Conservation (phyloP, 2,113 vertebrate species). For the Aplodontia rufa region DNA sequence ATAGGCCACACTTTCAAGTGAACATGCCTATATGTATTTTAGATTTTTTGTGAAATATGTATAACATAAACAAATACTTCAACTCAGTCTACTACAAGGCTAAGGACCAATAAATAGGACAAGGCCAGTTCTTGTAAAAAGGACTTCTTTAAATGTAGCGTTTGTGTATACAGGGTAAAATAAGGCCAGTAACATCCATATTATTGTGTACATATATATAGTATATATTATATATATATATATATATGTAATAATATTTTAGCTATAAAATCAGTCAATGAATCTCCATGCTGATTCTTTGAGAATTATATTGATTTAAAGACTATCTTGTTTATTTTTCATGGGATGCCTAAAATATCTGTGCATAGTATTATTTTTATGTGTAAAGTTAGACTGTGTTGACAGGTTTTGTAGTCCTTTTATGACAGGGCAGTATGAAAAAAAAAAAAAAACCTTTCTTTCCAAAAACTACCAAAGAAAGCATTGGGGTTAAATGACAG, state of each 20-base stretch:
- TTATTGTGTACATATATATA: slow-evolving; percentile 45
- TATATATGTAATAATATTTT: not conserved
- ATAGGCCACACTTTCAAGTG: not conserved
- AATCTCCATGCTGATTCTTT: slow-evolving; percentile 45
- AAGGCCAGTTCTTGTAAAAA: not conserved
- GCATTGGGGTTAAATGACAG: slow-evolving; percentile 84
- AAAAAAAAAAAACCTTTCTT: slow-evolving; percentile 74
- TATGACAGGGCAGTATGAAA: slow-evolving; percentile 70
- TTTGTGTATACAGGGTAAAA: slow-evolving; percentile 9
- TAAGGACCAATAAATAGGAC: not conserved
- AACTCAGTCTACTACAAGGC: not conserved
- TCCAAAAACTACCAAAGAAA: slow-evolving; percentile 79
- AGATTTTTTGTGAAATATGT: not conserved
- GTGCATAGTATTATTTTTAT: slow-evolving; percentile 72
- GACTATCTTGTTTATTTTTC: slow-evolving; percentile 71
- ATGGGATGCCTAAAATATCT: slow-evolving; percentile 66
- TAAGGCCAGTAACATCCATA: not conserved
- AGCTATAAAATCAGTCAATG: slow-evolving; percentile 17
- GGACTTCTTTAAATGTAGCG: slow-evolving; percentile 1
- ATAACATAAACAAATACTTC: not conserved
- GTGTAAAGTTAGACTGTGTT: slow-evolving; percentile 79
- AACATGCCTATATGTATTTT: not conserved
- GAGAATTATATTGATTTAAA: slow-evolving; percentile 71
- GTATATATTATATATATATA: slow-evolving; percentile 5
- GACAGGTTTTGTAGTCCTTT: slow-evolving; percentile 80